These are phyloP conservation scores for Lophotis ruficrista DNA, from an alignment of 2,113 vertebrate genomes.

Conservation along the genomic window DNA sequence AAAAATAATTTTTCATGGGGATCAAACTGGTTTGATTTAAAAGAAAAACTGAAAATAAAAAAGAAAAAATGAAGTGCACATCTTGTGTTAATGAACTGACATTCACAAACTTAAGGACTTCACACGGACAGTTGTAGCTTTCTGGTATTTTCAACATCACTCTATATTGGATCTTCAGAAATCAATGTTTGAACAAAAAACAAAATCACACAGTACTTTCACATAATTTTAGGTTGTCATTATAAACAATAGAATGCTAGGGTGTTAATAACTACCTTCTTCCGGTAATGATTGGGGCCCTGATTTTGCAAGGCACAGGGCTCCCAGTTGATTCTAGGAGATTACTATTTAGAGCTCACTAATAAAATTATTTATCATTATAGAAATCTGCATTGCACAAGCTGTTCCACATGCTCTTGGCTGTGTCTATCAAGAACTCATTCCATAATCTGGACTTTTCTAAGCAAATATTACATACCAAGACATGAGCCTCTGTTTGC, in stretches of 20 bases:
- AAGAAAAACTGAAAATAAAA: conserved; percentile 65
- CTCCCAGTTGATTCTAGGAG: not conserved
- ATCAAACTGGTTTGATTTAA: conserved; percentile 26
- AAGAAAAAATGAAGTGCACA: conserved; percentile 50
- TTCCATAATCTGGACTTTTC: conserved; percentile 1
- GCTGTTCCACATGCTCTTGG: not conserved
- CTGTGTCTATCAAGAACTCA: not conserved
- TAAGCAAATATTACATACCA: conserved; percentile 1
- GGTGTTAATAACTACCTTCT: conserved; percentile 19
- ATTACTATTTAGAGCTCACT: conserved; percentile 16
- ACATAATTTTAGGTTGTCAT: conserved; percentile 41
- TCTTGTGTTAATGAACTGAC: conserved; percentile 43
- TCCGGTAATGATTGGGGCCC: not conserved
- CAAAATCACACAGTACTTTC: conserved; percentile 57
- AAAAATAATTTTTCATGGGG: conserved; percentile 18
- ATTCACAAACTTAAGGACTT: conserved; percentile 53
- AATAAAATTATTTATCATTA: not conserved
- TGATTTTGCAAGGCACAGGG: conserved; percentile 9
- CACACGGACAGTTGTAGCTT: conserved; percentile 27
- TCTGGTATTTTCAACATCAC: conserved; percentile 67
- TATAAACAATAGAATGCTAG: conserved; percentile 14
- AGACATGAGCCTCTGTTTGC: conserved; percentile 9
- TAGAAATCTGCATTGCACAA: not conserved
- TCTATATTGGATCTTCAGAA: conserved; percentile 67
- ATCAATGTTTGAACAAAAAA: conserved; percentile 68